Base-by-base conservation (phyloP, 37 sponge, comb jelly and placozoan genomes). In the Halisarca cf. caerulea region DNA sequence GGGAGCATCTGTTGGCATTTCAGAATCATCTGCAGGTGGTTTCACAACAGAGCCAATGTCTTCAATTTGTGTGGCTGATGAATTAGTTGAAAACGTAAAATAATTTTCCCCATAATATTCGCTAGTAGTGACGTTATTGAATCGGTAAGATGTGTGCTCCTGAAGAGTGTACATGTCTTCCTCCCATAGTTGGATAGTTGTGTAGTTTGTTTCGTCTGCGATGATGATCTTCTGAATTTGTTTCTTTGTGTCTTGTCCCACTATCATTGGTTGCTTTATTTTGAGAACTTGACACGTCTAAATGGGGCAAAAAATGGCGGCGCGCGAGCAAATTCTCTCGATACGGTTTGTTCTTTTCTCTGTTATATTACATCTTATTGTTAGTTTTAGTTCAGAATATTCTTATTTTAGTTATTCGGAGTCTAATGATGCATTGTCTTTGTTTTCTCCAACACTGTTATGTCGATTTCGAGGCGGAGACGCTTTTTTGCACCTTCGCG, bases 231-330 rank as follows among this genome's bases (percentile, higher is more conserved):
- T 62, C 15, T 62, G 30, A 62, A 62, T 62, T 20, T 8, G 6
- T 23, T 62, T 62, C 30, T 62, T 62, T 62, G 30, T 62, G 5
- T 6, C 64, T 20, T 62, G 64, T 62, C 30, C 64, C 25, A 62
- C 64, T 62, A 23, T 62, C 30, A 62, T 62, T 62, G 30, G 64
- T n/a, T n/a, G n/a, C n/a, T n/a, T n/a, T n/a, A n/a, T n/a, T n/a
- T n/a, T n/a, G n/a, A n/a, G n/a, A n/a, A n/a, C n/a, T n/a, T n/a
- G n/a, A n/a, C n/a, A n/a, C n/a, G n/a, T n/a, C n/a, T n/a, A n/a
- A n/a, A n/a, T n/a, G n/a, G n/a, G n/a, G n/a, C n/a, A n/a, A n/a
- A n/a, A n/a, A n/a, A n/a, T n/a, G n/a, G n/a, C n/a, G n/a, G n/a
- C n/a, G n/a, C n/a, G n/a, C n/a, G n/a, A n/a, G n/a, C n/a, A n/a